Conservation (phyloP, 2,113 vertebrate species). For the Hippocampus comes region DNA sequence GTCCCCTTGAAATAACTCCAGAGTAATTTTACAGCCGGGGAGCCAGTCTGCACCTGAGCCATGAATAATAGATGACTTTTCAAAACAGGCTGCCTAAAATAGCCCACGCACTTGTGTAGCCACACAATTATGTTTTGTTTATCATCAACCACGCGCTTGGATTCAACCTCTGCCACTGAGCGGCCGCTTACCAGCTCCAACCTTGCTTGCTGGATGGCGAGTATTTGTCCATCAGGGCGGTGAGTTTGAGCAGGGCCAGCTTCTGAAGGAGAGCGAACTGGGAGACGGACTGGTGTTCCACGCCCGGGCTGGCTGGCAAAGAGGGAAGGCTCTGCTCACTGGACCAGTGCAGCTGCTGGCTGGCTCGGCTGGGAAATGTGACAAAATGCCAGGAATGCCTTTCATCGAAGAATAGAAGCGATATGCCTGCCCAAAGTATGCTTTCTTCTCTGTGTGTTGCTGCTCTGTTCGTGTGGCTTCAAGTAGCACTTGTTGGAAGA, state of each 20-base stretch:
- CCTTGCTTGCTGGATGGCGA: slow-evolving; percentile 84
- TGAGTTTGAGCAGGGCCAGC: slow-evolving; percentile 80
- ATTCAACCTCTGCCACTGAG: neutral
- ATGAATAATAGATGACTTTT: slow-evolving; percentile 55
- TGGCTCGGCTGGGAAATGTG: slow-evolving; percentile 50
- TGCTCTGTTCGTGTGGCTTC: neutral
- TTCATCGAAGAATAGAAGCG: too few species aligned
- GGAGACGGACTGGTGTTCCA: slow-evolving; percentile 69
- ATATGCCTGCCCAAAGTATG: neutral
- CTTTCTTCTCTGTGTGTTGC: neutral
- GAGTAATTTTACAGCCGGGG: neutral
- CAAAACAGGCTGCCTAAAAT: slow-evolving; percentile 43
- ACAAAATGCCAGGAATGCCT: neutral
- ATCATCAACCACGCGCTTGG: neutral
- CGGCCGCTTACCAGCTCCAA: slow-evolving; percentile 83
- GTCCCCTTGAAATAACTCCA: too few species aligned
- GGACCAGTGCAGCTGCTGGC: slow-evolving; percentile 58
- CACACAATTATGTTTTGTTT: neutral
- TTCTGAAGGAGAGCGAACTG: slow-evolving; percentile 79
- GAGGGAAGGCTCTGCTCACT: slow-evolving; percentile 62
- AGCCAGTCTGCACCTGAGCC: slow-evolving; percentile 38
- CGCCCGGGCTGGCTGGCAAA: slow-evolving; percentile 45
- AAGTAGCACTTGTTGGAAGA: neutral
- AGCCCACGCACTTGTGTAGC: slow-evolving; percentile 12
- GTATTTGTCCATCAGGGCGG: slow-evolving; percentile 84